Base-by-base conservation (phyloP, 1,140 invertebrate species). In the Ceratosolen fusciceps region DNA sequence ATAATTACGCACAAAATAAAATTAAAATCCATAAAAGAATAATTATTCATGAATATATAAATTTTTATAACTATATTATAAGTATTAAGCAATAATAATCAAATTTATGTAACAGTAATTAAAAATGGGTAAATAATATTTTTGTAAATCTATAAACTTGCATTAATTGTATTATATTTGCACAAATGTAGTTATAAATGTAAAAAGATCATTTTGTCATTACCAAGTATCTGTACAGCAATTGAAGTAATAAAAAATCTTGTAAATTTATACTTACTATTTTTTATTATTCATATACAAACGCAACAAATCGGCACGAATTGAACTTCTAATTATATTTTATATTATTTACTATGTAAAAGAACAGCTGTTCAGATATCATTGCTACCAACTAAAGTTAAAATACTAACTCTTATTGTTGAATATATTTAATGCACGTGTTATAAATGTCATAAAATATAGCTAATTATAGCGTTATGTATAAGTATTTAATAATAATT, bases 351-450 rank as follows among this genome's bases (percentile, higher is more conserved):
- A 77, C 75, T 49, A 62, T 39, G 31, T 52, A 37, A 73, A 31
- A 73, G 43, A 79, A 58, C 77, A 79, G 77, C 77, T 79, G 77
- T 79, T 73, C 31, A 54, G 31, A 37, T 49, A 19, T 65, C 77
- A 79, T 52, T 73, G 77, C 9, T 79, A 39, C 77, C 77, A 79
- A 79, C 77, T 37, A 14, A 5, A 14, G 24, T 9, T 12, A 58
- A 24, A n/a, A 58, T 62, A 62, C 31, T 34, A 34, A 37, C 5
- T n/a, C n/a, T 37, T 65, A 37, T 1, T 29, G 34, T n/a, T 37
- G 60, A 37, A 37, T 37, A 31, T 10, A 62, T 62, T 62, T 62
- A 34, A 1, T 34, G 24, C 14, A 34, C 21, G 31, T 3, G 19
- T 43, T 43, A 43, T 43, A 43, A 43, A 43, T 43, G 5, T 43